A percentile compares a stretch with the other conserved stretches of the same genome.
Evolutionary conservation across 2,113 vertebrate genomes (phyloP).

Genomic region (Sebastes schlegelii): DNA sequence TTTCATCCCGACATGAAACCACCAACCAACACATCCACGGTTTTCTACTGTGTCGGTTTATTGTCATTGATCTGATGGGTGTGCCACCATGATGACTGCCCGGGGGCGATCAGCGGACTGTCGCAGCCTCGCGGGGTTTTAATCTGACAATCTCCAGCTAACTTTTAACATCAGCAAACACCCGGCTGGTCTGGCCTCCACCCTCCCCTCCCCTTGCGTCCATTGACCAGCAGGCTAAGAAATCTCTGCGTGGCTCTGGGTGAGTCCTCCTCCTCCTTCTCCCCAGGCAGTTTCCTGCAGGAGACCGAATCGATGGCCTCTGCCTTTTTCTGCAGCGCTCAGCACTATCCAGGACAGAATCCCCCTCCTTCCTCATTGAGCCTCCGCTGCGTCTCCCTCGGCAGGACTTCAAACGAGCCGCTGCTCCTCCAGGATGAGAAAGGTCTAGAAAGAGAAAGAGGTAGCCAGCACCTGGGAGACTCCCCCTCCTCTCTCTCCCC

Average conservation of each 20-base stretch:
- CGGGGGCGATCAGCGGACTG: background rate
- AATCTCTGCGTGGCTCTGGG: slow-evolving; percentile 50
- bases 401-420: slow-evolving; percentile 74
- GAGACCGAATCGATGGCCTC: slow-evolving; percentile 70
- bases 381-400: slow-evolving; percentile 42
- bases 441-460: slow-evolving; percentile 50
- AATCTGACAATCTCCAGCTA: slow-evolving; percentile 56
- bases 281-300: slow-evolving; percentile 54
- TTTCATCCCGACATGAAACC: slow-evolving; percentile 19
- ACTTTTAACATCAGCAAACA: slow-evolving; percentile 56
- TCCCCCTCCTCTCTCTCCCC: background rate
- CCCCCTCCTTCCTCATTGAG: slow-evolving; percentile 41
- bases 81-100: slow-evolving; percentile 59
- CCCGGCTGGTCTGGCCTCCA: slow-evolving; percentile 50
- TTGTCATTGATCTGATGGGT: slow-evolving; percentile 32
- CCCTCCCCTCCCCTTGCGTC: background rate
- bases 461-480: slow-evolving; percentile 50
- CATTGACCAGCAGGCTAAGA: slow-evolving; percentile 70
- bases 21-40: background rate
- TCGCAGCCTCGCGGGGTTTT: slow-evolving; percentile 30
- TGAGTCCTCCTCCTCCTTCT: slow-evolving; percentile 28
- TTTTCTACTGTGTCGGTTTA: slow-evolving; percentile 14
- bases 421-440: slow-evolving; percentile 63
- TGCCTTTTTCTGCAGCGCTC: slow-evolving; percentile 70
- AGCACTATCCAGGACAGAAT: slow-evolving; percentile 68